A percentile compares a stretch with the other conserved stretches of the same genome.
phyloP scores from a whole-genome alignment of 2,797 vertebrate species.

The Miichthys miiuy region DNA sequence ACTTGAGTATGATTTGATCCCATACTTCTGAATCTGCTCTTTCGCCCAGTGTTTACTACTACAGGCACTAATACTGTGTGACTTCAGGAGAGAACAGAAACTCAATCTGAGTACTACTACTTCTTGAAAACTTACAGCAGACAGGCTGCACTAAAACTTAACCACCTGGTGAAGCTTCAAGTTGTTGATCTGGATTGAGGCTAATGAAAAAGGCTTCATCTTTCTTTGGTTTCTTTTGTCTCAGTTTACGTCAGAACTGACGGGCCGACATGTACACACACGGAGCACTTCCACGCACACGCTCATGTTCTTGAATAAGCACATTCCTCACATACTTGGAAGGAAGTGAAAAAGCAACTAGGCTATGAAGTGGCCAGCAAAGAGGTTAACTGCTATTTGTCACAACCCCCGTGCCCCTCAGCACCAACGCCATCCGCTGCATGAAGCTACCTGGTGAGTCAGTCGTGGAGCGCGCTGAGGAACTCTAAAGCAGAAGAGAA shows the following conservation, averaged over 20 bases:
- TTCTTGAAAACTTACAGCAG: neutral
- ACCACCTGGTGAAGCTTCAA: neutral
- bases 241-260: neutral
- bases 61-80: neutral
- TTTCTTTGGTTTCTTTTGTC: constrained; percentile 9
- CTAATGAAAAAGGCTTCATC: fast-evolving
- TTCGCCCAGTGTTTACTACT: neutral
- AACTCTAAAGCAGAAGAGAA: constrained; percentile 83
- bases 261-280: constrained; percentile 4
- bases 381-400: constrained; percentile 51
- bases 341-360: constrained; percentile 70
- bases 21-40: neutral
- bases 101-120: neutral
- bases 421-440: constrained; percentile 33
- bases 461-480: constrained; percentile 62
- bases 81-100: neutral
- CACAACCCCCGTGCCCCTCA: constrained; percentile 26
- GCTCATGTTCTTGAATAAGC: constrained; percentile 51
- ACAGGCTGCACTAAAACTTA: neutral
- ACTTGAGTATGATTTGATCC: neutral
- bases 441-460: constrained; percentile 64
- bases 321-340: constrained; percentile 68
- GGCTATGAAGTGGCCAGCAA: constrained; percentile 42
- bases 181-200: neutral
- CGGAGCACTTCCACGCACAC: constrained; percentile 28